phyloP scores from a whole-genome alignment of 2,888 invertebrate species.

The Cartodere bifasciata region DNA sequence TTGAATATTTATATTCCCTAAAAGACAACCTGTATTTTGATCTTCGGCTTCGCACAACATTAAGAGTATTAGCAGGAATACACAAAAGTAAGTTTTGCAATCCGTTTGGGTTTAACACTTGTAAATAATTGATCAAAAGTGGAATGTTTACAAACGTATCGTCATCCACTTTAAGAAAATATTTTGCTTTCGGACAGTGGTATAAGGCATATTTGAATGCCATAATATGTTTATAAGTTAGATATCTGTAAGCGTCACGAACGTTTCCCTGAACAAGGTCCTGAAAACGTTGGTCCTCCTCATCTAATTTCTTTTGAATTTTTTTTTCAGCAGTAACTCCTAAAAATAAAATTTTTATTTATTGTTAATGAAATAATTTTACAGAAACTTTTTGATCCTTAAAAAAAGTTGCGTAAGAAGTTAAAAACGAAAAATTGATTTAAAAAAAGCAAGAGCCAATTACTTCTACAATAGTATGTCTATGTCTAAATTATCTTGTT shows the following conservation, averaged over 20 bases:
- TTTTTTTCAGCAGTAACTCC: too few relatives aligned
- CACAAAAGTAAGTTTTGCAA: slow-evolving; percentile 47
- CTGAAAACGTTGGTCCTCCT: slow-evolving; percentile 42
- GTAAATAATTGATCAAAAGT: slow-evolving; percentile 37
- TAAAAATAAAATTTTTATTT: too few relatives aligned
- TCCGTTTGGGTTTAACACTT: slow-evolving; percentile 41
- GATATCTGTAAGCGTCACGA: slow-evolving; percentile 60
- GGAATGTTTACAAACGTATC: slow-evolving; percentile 58
- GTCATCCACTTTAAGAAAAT: slow-evolving; percentile 59
- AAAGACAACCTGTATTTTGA: slow-evolving; percentile 61
- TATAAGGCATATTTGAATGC: slow-evolving; percentile 62
- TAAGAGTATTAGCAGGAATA: slow-evolving; percentile 36
- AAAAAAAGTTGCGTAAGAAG: too few relatives aligned
- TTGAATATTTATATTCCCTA: slow-evolving; percentile 43
- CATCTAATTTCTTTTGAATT: slow-evolving; percentile 23
- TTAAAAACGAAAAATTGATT: too few relatives aligned
- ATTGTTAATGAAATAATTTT: too few relatives aligned
- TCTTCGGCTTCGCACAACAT: slow-evolving; percentile 43
- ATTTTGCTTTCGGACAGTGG: slow-evolving; percentile 50
- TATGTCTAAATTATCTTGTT: too few relatives aligned
- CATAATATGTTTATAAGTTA: slow-evolving; percentile 74
- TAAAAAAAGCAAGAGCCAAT: too few relatives aligned
- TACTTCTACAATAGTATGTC: too few relatives aligned
- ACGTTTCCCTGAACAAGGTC: slow-evolving; percentile 69
- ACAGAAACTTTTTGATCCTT: too few relatives aligned